Conservation (phyloP, 2,797 vertebrate species). For the Anniella stebbinsi region DNA sequence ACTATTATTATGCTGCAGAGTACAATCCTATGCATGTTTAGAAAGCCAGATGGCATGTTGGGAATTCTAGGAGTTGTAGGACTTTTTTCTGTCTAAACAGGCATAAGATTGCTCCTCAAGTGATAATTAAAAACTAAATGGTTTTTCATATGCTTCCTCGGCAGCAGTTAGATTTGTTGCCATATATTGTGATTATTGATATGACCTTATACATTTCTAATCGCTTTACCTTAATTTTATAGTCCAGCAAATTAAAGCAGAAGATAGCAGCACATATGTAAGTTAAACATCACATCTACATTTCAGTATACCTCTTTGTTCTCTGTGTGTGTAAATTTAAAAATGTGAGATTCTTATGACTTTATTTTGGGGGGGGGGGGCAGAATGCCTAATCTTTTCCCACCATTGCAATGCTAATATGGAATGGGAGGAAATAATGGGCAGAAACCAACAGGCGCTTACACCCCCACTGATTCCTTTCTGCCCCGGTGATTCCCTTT, state of each 20-base stretch:
- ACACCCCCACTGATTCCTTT: too few species aligned
- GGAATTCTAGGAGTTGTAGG: too few species aligned
- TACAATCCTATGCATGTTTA: too few species aligned
- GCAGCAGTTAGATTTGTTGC: neutral
- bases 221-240: slow-evolving; percentile 59
- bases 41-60: too few species aligned
- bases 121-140: neutral
- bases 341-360: neutral
- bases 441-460: too few species aligned
- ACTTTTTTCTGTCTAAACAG: too few species aligned
- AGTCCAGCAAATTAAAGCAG: slow-evolving; percentile 94
- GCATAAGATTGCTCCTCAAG: too few species aligned
- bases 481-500: too few species aligned
- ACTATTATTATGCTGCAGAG: neutral
- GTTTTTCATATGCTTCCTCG: neutral
- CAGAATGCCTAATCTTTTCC: neutral
- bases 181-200: neutral
- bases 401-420: neutral
- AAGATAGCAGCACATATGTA: slow-evolving; percentile 97
- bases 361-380: neutral
- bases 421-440: neutral
- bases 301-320: neutral
- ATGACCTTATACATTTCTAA: slow-evolving; percentile 32
- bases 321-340: neutral
- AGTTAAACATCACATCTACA: slow-evolving; percentile 76